phyloP scores from a whole-genome alignment of 2,888 invertebrate species.

The Cheilosia pagana region DNA sequence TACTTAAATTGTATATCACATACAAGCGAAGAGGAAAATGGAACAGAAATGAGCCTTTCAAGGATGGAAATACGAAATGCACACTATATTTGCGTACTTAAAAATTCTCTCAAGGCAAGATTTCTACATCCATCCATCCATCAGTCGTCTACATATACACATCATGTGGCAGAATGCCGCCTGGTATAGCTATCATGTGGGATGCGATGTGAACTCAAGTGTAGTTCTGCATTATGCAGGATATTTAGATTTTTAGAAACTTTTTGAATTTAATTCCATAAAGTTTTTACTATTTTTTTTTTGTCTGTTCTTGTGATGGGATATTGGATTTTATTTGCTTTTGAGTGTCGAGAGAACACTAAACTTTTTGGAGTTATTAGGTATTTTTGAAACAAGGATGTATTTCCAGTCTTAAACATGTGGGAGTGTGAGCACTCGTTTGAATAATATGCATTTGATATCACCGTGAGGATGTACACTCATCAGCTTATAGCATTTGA shows the following conservation, averaged over 20 bases:
- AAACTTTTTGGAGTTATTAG: constrained; percentile 29
- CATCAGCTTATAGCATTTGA: background rate
- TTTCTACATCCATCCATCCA: constrained; percentile 42
- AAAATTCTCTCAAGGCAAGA: constrained; percentile 62
- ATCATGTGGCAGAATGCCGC: constrained; percentile 17
- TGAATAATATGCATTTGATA: background rate
- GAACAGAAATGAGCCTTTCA: constrained; percentile 56
- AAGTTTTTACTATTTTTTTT: constrained; percentile 5
- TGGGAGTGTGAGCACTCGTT: background rate
- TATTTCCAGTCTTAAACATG: constrained; percentile 4
- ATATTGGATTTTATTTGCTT: constrained; percentile 60
- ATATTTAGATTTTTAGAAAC: constrained; percentile 61
- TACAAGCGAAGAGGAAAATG: constrained; percentile 30
- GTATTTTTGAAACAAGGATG: constrained; percentile 14
- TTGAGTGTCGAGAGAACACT: constrained; percentile 21
- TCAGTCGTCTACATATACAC: constrained; percentile 34
- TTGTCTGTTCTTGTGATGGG: constrained; percentile 16
- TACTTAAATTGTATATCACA: constrained; percentile 42
- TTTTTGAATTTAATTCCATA: constrained; percentile 52
- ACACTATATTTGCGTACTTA: constrained; percentile 58
- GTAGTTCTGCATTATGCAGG: constrained; percentile 59
- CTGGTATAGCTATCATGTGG: constrained; percentile 18
- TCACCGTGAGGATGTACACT: background rate
- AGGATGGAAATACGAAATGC: constrained; percentile 63
- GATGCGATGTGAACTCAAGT: constrained; percentile 52